phyloP scores from a whole-genome alignment of 1,140 invertebrate species.

The Drosophila nikananu region DNA sequence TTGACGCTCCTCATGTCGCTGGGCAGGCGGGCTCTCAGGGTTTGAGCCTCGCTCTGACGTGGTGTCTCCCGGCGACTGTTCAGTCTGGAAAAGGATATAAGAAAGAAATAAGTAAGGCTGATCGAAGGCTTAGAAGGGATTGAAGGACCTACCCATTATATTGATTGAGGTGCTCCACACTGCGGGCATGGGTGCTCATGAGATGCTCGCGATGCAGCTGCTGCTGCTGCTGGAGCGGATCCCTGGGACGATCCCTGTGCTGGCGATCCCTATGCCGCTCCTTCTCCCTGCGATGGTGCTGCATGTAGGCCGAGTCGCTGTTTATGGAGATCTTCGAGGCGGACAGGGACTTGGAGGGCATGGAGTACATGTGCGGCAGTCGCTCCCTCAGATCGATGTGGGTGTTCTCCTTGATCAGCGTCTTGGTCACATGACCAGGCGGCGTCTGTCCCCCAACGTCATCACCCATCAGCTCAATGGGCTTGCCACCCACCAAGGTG shows the following conservation, averaged over 20 bases:
- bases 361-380: conserved; percentile 61
- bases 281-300: conserved; percentile 73
- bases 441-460: conserved; percentile 43
- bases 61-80: conserved; percentile 69
- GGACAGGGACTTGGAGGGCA: conserved; percentile 80
- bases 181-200: conserved; percentile 71
- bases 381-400: conserved; percentile 69
- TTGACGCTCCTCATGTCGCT: conserved; percentile 88
- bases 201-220: conserved; percentile 68
- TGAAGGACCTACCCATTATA: conserved; percentile 68
- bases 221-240: conserved; percentile 74
- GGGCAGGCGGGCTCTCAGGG: conserved; percentile 73
- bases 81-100: conserved; percentile 29
- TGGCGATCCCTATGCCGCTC: conserved; percentile 75
- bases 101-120: neutral
- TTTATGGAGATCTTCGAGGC: conserved; percentile 85
- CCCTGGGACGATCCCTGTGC: conserved; percentile 46
- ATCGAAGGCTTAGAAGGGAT: neutral
- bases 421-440: conserved; percentile 73
- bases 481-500: conserved; percentile 83
- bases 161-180: conserved; percentile 82
- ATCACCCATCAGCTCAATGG: conserved; percentile 74
- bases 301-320: conserved; percentile 78
- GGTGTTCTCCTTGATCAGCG: conserved; percentile 81
- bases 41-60: conserved; percentile 60